These are phyloP conservation scores for Drosophila chauvacae DNA, from an alignment of 1,140 invertebrate genomes.

Conservation along the genomic window DNA sequence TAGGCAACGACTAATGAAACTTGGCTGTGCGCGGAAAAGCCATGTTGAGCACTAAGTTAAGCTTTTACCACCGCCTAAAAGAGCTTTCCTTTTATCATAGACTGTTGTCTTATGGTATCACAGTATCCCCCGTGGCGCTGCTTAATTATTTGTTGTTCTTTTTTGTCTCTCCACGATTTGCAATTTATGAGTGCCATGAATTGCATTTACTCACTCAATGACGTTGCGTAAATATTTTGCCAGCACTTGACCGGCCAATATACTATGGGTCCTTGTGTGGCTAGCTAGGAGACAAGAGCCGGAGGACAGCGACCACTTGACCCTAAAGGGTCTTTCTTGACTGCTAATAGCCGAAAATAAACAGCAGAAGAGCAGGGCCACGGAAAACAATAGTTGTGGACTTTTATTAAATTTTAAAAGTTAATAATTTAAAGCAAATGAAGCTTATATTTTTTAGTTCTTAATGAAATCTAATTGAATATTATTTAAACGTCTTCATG, in stretches of 20 bases:
- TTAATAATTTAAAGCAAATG: background rate
- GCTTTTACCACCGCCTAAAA: constrained; percentile 1
- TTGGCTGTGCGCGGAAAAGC: constrained; percentile 14
- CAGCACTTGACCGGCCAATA: constrained; percentile 44
- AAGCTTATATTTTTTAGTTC: too few relatives aligned
- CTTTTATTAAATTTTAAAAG: background rate
- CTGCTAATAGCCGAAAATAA: constrained; percentile 70
- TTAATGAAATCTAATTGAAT: too few relatives aligned
- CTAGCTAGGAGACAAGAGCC: constrained; percentile 5
- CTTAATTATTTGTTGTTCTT: constrained; percentile 47
- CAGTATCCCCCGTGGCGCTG: constrained; percentile 1
- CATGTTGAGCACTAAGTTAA: background rate
- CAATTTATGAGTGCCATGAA: constrained; percentile 71
- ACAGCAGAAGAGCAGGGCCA: constrained; percentile 31
- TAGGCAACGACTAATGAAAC: constrained; percentile 11
- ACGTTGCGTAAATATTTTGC: constrained; percentile 56
- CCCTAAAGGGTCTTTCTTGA: constrained; percentile 55
- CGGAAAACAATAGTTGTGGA: background rate
- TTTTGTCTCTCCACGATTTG: constrained; percentile 30
- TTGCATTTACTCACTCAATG: constrained; percentile 58
- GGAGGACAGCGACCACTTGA: constrained; percentile 57
- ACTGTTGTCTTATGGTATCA: constrained; percentile 7
- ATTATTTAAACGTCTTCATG: too few relatives aligned
- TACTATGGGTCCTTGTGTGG: constrained; percentile 45
- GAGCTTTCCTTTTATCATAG: constrained; percentile 10